Base-by-base conservation (phyloP, 2,888 invertebrate species). In the Drosophila greeni region DNA sequence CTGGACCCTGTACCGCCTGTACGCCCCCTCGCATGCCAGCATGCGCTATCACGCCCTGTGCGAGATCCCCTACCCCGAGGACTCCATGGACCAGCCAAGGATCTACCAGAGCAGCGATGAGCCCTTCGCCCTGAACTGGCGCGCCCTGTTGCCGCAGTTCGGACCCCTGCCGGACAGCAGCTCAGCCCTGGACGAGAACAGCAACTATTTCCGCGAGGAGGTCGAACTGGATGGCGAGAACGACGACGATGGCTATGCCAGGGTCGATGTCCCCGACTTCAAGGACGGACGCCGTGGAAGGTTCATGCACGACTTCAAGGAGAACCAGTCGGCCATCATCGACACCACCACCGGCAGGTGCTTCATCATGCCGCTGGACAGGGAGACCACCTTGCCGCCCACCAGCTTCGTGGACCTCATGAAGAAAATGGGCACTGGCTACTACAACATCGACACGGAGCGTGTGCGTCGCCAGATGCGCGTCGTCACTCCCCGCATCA, bases 281-380 rank as follows among this genome's bases (percentile, higher is more conserved):
- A 92, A 92, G 69, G 94, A 94, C 73, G 96, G 95, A 1, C 92
- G 94, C 34, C 92, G 92, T 45, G 95, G 97, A 56, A 92, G 95
- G 70, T 97, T 97, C 86, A 93, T 98, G 78, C 98, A 98, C 84
- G 97, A 98, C 89, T 98, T 98, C 87, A 93, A 93, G 74, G 92
- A 92, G 75, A 94, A 94, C 76, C 88, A 91, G 54, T 92, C 93
- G 34, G 93, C 93, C 84, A 96, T 97, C 69, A 92, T 96, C 64
- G 96, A 97, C 89, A 89, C 91, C 16, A 92, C 92, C 62, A 91
- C 92, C 36, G 90, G 90, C 54, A 93, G 95, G 29, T 98, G 98
- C 90, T 98, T 97, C 90, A 92, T 96, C 18, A 96, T 97, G 95
- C 94, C 95, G 1, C 90, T 98, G 85, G 94, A 97, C 89, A 92